A percentile compares a stretch with the other conserved stretches of the same genome.
Conservation (phyloP, 2,797 vertebrate species). For the Scolopax bukidnonensis region DNA sequence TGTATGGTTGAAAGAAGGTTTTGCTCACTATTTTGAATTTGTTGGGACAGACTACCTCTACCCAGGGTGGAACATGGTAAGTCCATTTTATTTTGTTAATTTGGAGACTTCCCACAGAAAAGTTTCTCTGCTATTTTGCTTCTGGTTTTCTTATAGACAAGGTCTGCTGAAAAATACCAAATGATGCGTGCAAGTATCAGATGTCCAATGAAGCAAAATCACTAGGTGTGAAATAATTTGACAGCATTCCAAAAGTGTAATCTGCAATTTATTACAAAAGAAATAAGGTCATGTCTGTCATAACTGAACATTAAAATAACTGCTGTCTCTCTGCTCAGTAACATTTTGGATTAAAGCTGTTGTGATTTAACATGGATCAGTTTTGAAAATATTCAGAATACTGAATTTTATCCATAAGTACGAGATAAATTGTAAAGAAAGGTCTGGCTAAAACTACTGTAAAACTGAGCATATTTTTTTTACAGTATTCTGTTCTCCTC, state of each 20-base stretch:
- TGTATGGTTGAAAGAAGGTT: conserved; percentile 97
- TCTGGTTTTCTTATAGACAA: background rate
- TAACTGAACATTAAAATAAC: conserved; percentile 24
- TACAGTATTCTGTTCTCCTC: background rate
- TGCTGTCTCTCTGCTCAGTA: background rate
- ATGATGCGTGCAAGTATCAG: conserved; percentile 23
- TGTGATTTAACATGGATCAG: background rate
- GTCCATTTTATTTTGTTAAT: conserved; percentile 20
- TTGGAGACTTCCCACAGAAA: background rate
- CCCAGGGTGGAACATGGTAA: conserved; percentile 98
- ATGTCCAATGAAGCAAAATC: conserved; percentile 52
- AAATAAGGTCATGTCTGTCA: conserved; percentile 12
- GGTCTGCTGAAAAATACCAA: conserved; percentile 14
- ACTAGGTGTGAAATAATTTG: conserved; percentile 44
- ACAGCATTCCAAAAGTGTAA: conserved; percentile 36
- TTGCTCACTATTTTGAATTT: conserved; percentile 98
- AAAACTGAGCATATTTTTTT: background rate
- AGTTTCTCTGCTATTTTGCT: background rate
- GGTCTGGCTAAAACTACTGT: background rate
- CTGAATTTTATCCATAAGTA: background rate
- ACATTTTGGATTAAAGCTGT: conserved; percentile 25
- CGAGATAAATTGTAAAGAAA: background rate
- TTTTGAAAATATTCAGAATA: background rate
- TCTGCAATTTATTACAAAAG: conserved; percentile 35
- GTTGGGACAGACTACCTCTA: conserved; percentile 97